Evolutionary conservation across 2,797 vertebrate species (phyloP), one percentile per base, ranked within the genome.

Genomic region (Chanos chanos): DNA sequence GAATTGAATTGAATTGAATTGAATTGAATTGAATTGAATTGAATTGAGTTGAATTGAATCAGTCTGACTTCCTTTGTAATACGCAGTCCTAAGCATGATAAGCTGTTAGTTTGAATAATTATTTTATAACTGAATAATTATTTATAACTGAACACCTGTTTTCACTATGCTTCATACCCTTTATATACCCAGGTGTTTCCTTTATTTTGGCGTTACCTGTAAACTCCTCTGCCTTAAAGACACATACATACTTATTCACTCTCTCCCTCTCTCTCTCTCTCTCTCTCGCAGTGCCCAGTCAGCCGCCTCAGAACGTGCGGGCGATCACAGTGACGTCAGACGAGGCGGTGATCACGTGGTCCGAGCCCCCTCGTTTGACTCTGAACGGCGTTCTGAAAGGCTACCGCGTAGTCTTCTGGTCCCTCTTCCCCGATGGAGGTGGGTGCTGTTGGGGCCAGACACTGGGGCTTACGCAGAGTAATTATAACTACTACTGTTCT

Each of bases 321-420:
- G 95, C 94, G 69, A 89, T 97, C 71, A 94, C 96, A 54, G 95
- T 98, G 77, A 97, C 96, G 0, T 98, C 96, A 0, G 96, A 98
- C 0, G 94, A 96, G 78, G 94, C 94, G 0, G 93, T 95, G 40
- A 95, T 98, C 82, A 94, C 94, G 1, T 98, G 96, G 96, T 92
- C 93, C 0, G 94, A 97, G 72, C 96, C 96, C n/a, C 94, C 95
- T 0, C 86, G 94, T 60, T 88, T 93, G 83, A 96, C 94, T 1
- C 92, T 98, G 65, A 95, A 98, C 0, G 96, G 96, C 0, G 92
- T 98, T 36, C 80, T 98, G 62, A 98, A 96, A 78, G 96, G 96
- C 1, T 98, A 97, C 59, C 86, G 96, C 0, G 90, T 94, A 57
- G 93, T 98, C 71, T 98, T 94, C 89, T 98, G 96, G 96, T 94